A percentile compares a stretch with the other conserved stretches of the same genome.
phyloP scores from a whole-genome alignment of 1,140 invertebrate species.

The Drosophila lini region DNA sequence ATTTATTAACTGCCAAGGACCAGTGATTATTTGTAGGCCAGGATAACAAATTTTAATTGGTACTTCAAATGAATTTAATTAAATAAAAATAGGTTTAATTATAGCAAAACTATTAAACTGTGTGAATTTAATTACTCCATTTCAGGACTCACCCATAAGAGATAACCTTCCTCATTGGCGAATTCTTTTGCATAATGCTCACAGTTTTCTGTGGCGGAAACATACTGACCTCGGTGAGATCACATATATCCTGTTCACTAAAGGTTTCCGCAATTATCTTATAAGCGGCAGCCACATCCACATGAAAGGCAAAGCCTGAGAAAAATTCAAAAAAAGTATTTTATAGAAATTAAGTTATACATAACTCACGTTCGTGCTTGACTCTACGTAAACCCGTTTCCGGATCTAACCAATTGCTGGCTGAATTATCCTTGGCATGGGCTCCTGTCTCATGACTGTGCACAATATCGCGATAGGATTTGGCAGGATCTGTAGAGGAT shows the following conservation, averaged over 20 bases:
- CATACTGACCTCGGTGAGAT: constrained; percentile 86
- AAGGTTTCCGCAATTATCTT: constrained; percentile 87
- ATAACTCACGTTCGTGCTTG: constrained; percentile 68
- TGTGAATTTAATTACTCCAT: not conserved
- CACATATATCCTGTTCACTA: constrained; percentile 87
- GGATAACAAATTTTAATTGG: not conserved
- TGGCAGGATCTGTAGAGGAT: constrained; percentile 43
- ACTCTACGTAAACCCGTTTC: constrained; percentile 84
- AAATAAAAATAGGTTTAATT: not conserved
- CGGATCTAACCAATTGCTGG: constrained; percentile 76
- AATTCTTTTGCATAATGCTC: constrained; percentile 86
- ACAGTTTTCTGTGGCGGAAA: constrained; percentile 86
- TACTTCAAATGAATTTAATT: not conserved
- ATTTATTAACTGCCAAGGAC: not conserved
- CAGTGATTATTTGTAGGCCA: not conserved
- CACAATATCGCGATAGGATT: constrained; percentile 72
- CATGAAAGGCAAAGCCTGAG: constrained; percentile 87
- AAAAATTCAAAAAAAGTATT: not conserved
- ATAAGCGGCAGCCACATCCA: constrained; percentile 87
- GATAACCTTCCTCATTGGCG: constrained; percentile 87
- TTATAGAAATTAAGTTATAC: not conserved
- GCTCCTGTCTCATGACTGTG: constrained; percentile 79
- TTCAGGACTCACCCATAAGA: constrained; percentile 86
- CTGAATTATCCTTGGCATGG: constrained; percentile 74
- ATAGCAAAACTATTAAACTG: not conserved